Evolutionary conservation across 1,140 invertebrate species (phyloP).

Genomic region (Leucophenga varia): DNA sequence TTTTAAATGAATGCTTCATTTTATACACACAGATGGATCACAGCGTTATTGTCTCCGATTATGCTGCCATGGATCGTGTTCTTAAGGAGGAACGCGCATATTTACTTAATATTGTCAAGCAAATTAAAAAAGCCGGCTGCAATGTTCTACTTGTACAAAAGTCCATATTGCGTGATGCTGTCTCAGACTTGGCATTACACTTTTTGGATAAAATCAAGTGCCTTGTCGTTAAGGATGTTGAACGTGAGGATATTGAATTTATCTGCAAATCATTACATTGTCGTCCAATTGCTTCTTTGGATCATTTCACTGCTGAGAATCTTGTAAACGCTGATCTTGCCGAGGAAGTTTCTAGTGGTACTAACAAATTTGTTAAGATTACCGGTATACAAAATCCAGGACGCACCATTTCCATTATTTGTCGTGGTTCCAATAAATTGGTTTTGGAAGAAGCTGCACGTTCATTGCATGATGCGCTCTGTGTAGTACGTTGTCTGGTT

Average conservation of each 20-base stretch:
- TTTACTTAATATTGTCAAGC: conserved; percentile 98
- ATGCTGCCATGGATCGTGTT: conserved; percentile 98
- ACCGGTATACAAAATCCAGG: conserved; percentile 88
- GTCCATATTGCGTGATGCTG: conserved; percentile 96
- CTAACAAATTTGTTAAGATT: conserved; percentile 92
- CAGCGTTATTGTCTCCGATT: conserved; percentile 96
- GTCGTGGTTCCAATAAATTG: conserved; percentile 96
- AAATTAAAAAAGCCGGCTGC: conserved; percentile 98
- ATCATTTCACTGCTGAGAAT: conserved; percentile 94
- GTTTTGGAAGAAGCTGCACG: conserved; percentile 94
- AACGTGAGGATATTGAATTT: conserved; percentile 97
- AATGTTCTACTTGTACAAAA: conserved; percentile 98
- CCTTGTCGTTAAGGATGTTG: conserved; percentile 97
- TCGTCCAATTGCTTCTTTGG: conserved; percentile 95
- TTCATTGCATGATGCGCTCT: conserved; percentile 97
- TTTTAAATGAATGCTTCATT: not conserved
- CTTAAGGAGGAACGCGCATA: conserved; percentile 98
- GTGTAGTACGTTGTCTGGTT: conserved; percentile 95
- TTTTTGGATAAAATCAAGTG: conserved; percentile 99
- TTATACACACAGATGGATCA: conserved; percentile 89
- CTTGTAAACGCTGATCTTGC: conserved; percentile 90
- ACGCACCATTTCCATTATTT: conserved; percentile 88
- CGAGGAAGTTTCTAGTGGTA: conserved; percentile 90
- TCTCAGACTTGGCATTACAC: conserved; percentile 95
- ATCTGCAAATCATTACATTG: conserved; percentile 94